Conservation (phyloP, 2,113 vertebrate species). For the Salvator merianae region DNA sequence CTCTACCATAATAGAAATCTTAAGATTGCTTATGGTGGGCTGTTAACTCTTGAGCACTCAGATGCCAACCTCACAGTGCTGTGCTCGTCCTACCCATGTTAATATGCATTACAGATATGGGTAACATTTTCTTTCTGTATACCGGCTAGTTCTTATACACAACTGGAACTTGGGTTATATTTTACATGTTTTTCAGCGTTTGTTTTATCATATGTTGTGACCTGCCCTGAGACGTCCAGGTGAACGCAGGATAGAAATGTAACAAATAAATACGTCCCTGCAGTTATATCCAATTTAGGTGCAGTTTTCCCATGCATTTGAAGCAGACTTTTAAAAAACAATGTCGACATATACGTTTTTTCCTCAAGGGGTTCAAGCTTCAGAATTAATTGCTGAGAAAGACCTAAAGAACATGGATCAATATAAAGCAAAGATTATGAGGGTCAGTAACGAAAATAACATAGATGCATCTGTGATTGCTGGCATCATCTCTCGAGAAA, state of each 20-base stretch:
- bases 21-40: no score
- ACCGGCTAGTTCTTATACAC: no score
- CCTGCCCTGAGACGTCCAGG: no score
- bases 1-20: no score
- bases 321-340: neutral
- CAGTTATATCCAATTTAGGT: neutral
- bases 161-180: neutral
- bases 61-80: no score
- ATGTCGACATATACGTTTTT: neutral
- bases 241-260: no score
- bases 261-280: neutral
- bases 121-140: neutral
- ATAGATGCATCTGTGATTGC: conserved; percentile 73
- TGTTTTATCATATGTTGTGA: no score
- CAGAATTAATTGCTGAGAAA: conserved; percentile 70
- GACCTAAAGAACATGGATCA: conserved; percentile 65
- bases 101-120: no score
- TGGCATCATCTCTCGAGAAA: conserved; percentile 76
- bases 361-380: conserved; percentile 69
- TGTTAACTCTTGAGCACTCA: no score
- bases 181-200: no score
- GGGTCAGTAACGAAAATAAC: conserved; percentile 55
- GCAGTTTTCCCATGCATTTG: neutral
- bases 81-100: no score
- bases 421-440: conserved; percentile 65